Base-by-base conservation (phyloP, 1,140 invertebrate genomes). In the Mizuhopecten yessoensis region DNA sequence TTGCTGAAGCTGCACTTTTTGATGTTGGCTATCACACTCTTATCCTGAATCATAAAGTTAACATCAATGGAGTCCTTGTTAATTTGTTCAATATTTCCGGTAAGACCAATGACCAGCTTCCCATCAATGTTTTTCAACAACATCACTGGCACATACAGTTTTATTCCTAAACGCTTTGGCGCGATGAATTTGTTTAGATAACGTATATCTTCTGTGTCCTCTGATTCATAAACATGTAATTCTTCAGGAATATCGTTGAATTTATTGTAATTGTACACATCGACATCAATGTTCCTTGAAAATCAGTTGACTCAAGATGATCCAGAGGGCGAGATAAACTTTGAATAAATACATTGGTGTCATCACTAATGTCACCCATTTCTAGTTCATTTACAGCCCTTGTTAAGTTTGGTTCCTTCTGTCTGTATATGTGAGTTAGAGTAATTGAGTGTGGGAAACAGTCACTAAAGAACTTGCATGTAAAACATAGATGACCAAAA, bases 61-160 rank as follows among this genome's bases (percentile, higher is more conserved):
- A 93, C 86, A 90, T 33, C 7, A 15, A 86, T 90, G 7, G 15
- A 17, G 20, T 57, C 23, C 33, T 34, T 86, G 17, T n/a, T 49
- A 33, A 90, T 33, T 20, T 39, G 45, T 45, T 11, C 33, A 10
- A 91, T 86, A 33, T 29, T 49, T 20, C 90, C 92, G n/a, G 36
- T 89, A 17, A 33, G 33, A 23, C 91, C 92, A 91, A 91, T 93
- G 0, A 91, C 90, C 5, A 93, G 29, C 33, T 90, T 33, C 23
- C 89, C 87, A 23, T 33, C 33, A 42, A 91, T 87, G 49, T 91
- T 91, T 17, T 88, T 34, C 15, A 93, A 36, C 17, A 91, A 34
- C 45, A 93, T 90, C 0, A 93, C 89, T 34, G 90, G 92, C 10
- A 9, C 34, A 5, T 91, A 87, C 34, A 87, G 33, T 33, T 93